Conservation (phyloP, 2,797 vertebrate species). For the Ctenosaura bakeri region DNA sequence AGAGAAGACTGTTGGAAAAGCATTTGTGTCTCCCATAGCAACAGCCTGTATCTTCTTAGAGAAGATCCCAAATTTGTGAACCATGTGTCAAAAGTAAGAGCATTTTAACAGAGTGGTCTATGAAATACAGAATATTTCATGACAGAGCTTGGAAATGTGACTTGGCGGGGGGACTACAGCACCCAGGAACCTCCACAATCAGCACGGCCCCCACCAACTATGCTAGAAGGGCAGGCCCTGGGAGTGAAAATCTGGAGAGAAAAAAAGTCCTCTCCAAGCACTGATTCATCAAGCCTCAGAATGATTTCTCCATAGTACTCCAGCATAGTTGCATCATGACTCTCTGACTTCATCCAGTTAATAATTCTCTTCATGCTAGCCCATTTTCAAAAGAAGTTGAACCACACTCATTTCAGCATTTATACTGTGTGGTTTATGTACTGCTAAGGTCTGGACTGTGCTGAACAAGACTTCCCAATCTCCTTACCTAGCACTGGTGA, state of each 20-base stretch:
- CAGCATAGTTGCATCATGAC: not conserved
- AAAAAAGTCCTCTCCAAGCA: too few relatives aligned
- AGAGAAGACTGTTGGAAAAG: not conserved
- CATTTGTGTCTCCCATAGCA: not conserved
- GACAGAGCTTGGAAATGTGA: too few relatives aligned
- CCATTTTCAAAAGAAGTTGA: not conserved
- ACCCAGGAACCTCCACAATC: not conserved
- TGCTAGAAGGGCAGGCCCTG: not conserved
- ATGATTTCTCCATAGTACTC: not conserved
- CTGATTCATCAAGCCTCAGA: not conserved
- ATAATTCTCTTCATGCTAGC: not conserved
- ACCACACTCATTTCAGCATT: not conserved
- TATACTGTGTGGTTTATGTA: not conserved
- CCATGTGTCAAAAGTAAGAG: not conserved
- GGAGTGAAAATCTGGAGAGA: not conserved
- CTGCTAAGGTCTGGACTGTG: not conserved
- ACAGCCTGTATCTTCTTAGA: not conserved
- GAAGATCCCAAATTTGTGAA: not conserved
- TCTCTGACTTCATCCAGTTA: not conserved
- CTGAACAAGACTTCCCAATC: not conserved
- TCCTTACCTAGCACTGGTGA: too few relatives aligned
- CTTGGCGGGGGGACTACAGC: not conserved
- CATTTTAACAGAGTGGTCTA: not conserved
- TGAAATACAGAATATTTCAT: not conserved
- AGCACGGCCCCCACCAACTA: not conserved